Evolutionary conservation across 2,113 vertebrate species (phyloP).

Genomic region (Microcebus tavaratra): DNA sequence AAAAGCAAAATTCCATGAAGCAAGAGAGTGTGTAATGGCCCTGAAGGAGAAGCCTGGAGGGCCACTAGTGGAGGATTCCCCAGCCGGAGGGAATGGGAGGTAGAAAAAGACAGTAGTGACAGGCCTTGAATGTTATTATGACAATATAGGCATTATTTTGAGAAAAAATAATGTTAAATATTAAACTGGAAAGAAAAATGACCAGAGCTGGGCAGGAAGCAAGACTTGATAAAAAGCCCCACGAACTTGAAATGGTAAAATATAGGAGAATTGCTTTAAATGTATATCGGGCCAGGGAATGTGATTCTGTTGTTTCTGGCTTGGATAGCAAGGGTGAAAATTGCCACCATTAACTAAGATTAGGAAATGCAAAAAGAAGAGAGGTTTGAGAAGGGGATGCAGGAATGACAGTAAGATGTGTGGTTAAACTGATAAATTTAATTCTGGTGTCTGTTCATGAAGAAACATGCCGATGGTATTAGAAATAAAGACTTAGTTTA

Average conservation of each 20-base stretch:
- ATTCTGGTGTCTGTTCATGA: background rate
- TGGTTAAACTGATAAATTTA: background rate
- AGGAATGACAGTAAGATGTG: background rate
- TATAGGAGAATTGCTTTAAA: background rate
- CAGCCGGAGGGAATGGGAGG: fast-evolving
- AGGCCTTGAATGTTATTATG: background rate
- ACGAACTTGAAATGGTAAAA: background rate
- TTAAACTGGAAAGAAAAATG: background rate
- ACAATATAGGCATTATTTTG: background rate
- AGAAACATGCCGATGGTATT: background rate
- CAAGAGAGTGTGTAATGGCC: too few species aligned
- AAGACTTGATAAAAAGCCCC: background rate
- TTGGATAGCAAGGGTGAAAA: background rate
- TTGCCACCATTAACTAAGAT: background rate
- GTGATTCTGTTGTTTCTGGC: background rate
- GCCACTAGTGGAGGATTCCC: background rate
- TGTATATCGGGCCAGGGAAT: too few species aligned
- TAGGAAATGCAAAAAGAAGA: background rate
- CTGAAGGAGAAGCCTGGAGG: background rate
- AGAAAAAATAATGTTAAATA: background rate
- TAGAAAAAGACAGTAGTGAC: too few species aligned
- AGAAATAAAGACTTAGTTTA: background rate
- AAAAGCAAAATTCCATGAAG: background rate
- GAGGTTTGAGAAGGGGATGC: background rate
- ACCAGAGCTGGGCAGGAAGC: background rate